Percentiles rank a stretch among this genome's conserved stretches.
Evolutionary conservation across 64 coral and sea anemone genomes (phyloP).

Genomic region (Montipora capricornis): DNA sequence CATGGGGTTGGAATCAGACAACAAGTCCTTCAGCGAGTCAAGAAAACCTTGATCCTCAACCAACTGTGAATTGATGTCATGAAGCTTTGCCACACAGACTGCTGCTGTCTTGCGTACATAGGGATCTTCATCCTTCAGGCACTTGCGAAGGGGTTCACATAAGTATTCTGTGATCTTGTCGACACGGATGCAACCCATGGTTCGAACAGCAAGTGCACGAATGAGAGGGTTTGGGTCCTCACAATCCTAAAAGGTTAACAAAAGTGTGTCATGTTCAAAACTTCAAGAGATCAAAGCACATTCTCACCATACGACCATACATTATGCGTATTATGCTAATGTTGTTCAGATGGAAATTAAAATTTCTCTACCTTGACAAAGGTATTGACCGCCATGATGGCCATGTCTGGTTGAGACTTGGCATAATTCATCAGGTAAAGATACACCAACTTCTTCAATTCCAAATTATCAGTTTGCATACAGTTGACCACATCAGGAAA

Average conservation of each 20-base stretch:
- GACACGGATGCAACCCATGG: conserved; percentile 99
- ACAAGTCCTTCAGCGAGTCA: conserved; percentile 90
- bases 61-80: conserved; percentile 98
- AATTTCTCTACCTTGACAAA: conserved; percentile 88
- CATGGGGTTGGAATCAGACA: conserved; percentile 99
- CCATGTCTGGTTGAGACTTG: conserved; percentile 99
- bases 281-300: too few species aligned
- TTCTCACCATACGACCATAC: too few species aligned
- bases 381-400: conserved; percentile 99
- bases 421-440: conserved; percentile 99
- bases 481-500: conserved; percentile 99
- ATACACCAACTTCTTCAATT: conserved; percentile 97
- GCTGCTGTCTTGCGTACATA: conserved; percentile 99
- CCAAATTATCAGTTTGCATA: conserved; percentile 99
- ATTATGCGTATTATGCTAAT: too few species aligned
- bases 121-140: conserved; percentile 99
- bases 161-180: conserved; percentile 99
- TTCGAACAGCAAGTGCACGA: conserved; percentile 93
- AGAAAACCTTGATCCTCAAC: conserved; percentile 98
- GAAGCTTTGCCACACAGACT: conserved; percentile 98
- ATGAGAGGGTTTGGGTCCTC: conserved; percentile 98
- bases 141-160: conserved; percentile 97
- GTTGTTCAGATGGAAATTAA: not conserved
- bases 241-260: conserved; percentile 73
- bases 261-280: not conserved